Evolutionary conservation across 2,113 vertebrate species (phyloP).

Genomic region (Calcarius ornatus): DNA sequence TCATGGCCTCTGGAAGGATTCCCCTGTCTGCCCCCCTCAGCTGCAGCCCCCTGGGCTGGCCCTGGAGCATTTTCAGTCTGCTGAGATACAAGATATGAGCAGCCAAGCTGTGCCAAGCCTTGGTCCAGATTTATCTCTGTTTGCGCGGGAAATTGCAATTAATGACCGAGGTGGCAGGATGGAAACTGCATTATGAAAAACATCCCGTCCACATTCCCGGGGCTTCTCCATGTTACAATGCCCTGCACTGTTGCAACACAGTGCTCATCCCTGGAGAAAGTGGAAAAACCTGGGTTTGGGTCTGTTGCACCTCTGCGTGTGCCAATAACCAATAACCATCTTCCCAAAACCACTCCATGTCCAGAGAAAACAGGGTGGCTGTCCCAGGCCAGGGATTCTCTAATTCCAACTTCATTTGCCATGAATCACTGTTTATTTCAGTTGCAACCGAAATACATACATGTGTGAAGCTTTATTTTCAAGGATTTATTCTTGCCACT

Average conservation of each 20-base stretch:
- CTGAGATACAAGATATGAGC: neutral
- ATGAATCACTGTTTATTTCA: neutral
- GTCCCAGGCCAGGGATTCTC: neutral
- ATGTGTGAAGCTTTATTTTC: neutral
- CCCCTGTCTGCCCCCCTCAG: rapidly evolving
- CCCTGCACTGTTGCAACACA: neutral
- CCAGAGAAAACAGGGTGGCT: neutral
- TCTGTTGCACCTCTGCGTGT: neutral
- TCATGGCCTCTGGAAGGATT: rapidly evolving
- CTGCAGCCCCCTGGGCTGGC: neutral
- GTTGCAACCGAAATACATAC: neutral
- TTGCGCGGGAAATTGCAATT: neutral
- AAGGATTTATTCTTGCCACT: neutral
- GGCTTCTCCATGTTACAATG: neutral
- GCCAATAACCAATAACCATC: neutral
- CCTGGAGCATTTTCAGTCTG: neutral
- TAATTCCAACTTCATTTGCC: neutral
- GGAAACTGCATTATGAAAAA: neutral
- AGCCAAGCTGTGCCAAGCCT: neutral
- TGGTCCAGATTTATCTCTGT: neutral
- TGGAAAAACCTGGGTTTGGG: slow-evolving; percentile 4
- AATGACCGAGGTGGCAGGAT: neutral
- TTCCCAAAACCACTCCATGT: neutral
- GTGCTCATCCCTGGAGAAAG: neutral
- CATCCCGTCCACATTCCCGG: neutral